Conservation (phyloP, 2,888 invertebrate genomes). For the Parasteatoda lunata region DNA sequence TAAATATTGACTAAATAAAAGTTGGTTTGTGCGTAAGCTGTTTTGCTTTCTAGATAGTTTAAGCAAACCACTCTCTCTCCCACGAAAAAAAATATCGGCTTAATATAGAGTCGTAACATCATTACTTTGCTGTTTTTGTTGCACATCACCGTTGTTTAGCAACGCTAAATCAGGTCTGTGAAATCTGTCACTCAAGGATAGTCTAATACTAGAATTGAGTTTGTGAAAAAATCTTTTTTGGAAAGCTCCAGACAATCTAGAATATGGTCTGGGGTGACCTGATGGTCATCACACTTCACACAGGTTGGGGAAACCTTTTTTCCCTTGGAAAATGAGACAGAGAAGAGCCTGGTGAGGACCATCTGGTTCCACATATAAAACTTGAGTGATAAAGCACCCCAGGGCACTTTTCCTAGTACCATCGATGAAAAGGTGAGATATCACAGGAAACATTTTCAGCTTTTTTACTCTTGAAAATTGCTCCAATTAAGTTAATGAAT, state of each 20-base stretch:
- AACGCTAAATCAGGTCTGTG: neutral
- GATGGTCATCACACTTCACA: neutral
- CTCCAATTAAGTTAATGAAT: neutral
- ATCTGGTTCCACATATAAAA: neutral
- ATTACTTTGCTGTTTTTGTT: neutral
- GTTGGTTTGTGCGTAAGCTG: no score
- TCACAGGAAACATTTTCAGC: neutral
- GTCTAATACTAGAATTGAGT: neutral
- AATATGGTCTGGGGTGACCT: neutral
- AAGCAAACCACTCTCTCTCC: no score
- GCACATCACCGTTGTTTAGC: neutral
- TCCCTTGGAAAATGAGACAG: neutral
- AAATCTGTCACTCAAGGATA: neutral
- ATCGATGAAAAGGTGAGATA: neutral
- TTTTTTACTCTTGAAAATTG: neutral
- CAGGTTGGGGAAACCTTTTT: neutral
- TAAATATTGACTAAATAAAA: no score
- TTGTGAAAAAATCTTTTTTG: neutral
- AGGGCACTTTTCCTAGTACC: neutral
- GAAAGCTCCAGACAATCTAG: neutral
- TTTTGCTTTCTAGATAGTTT: no score
- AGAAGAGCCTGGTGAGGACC: neutral
- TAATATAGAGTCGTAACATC: neutral
- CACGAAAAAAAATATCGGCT: no score
- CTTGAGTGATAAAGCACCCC: neutral